Conservation (phyloP, 2,888 invertebrate species). For the Drosophila acutilabella region DNA sequence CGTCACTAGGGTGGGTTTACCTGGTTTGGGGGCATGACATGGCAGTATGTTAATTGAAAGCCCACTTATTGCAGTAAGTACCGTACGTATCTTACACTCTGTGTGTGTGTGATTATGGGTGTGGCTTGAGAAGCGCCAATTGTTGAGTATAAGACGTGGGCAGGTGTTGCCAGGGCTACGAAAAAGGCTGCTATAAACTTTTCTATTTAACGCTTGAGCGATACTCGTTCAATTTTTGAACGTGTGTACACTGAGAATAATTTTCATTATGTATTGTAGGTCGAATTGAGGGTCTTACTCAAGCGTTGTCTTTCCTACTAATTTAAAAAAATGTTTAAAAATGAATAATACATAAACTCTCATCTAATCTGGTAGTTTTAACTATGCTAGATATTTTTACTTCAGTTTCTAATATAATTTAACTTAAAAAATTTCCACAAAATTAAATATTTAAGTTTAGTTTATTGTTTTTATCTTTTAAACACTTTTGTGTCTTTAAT, state of each 20-base stretch:
- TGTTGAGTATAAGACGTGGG: conserved; percentile 15
- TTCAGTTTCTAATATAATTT: too few relatives aligned
- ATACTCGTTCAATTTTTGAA: conserved; percentile 26
- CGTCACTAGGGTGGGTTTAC: neutral
- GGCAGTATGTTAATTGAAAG: conserved; percentile 73
- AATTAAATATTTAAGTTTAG: too few relatives aligned
- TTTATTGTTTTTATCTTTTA: too few relatives aligned
- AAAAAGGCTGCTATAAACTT: conserved; percentile 60
- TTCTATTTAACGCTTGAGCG: conserved; percentile 79
- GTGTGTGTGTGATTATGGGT: conserved; percentile 21
- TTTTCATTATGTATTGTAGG: too few relatives aligned
- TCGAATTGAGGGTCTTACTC: too few relatives aligned
- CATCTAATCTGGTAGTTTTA: too few relatives aligned
- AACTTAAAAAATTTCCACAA: too few relatives aligned
- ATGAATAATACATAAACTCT: too few relatives aligned
- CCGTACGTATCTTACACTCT: neutral
- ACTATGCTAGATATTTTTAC: too few relatives aligned
- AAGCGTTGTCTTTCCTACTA: too few relatives aligned
- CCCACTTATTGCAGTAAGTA: conserved; percentile 69
- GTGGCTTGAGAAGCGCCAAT: conserved; percentile 26
- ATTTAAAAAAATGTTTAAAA: too few relatives aligned
- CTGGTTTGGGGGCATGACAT: conserved; percentile 6
- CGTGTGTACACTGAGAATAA: neutral
- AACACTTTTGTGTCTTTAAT: too few relatives aligned
- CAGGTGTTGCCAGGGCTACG: conserved; percentile 41